Base-by-base conservation (phyloP, 2,888 invertebrate species). In the Leptothorax acervorum region DNA sequence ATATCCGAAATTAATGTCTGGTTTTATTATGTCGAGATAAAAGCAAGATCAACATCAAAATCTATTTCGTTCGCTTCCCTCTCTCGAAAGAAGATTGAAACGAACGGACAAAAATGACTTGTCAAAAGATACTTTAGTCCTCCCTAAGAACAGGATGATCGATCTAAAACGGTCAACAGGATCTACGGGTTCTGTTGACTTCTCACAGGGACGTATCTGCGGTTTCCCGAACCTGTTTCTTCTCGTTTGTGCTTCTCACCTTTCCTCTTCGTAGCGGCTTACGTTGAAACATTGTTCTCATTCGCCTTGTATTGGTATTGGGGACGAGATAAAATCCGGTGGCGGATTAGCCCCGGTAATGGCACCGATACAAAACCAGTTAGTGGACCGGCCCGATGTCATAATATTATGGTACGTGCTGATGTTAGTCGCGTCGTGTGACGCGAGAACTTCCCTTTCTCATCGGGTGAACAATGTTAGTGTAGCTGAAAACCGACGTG, bases 301-400 rank as follows among this genome's bases (percentile, higher is more conserved):
- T 83, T 91, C 82, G 82, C 87, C 76, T 90, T 87, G 83, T 89
- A 87, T 57, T 83, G 60, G 81, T 78, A 83, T 62, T 45, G 57
- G 28, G 62, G 57, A 60, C 55, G 83, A 86, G 87, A 91, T 90
- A 90, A 90, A 91, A 90, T 90, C 91, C 89, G 70, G 84, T 88
- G 86, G 86, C 86, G 87, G 86, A 85, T 90, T 91, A 92, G 90
- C 83, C 87, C 83, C 83, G 63, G 62, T 87, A 91, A 91, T 90
- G 83, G 87, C 88, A 84, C 75, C 83, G 78, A 76, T 84, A 86
- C 87, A 86, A 55, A 86, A 86, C 88, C 82, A 82, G 85, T 89
- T 86, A 87, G 88, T 86, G 89, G 81, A 85, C 83, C 70, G 23
- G 78, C 35, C 11, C 65, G 85, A 62, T 87, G 90, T 90, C 91